Evolutionary conservation across 2,797 vertebrate species (phyloP), one percentile per base, ranked within the genome.

Genomic region (Staurois parvus): DNA sequence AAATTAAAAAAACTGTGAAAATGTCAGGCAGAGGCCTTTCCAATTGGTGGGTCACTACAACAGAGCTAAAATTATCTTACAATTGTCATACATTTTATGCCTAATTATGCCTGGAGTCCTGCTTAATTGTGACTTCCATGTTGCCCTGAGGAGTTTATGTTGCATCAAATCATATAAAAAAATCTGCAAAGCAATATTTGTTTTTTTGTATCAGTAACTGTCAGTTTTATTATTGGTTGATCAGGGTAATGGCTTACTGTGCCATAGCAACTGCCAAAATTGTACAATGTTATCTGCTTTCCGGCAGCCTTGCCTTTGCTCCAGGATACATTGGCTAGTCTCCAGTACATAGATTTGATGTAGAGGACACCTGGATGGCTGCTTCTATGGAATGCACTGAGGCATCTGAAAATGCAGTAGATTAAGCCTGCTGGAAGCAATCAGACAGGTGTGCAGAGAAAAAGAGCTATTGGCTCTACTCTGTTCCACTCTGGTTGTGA

Each of bases 391-490:
- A 70, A 34, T 19, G 19, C 68, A 34, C 7, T 12, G 32, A 70
- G 68, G 68, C 68, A 37, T 34, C 21, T 37, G 28, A 40, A 34
- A 70, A 70, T 70, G 30, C 28, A 69, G 15, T 24, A 45, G 37
- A 73, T 40, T 40, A 42, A 17, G 13, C 37, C 40, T 42, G 26
- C 72, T 42, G 42, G 40, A 45, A 74, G 24, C 24, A 40, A 72
- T 72, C 69, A 42, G 72, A 74, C 42, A 74, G 72, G 42, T 48
- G 21, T 45, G 24, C 72, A 45, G 11, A 74, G n/a, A 37, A 74
- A 74, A 10, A 37, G 19, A 70, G 17, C 4, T 34, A 70, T 37
- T 70, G 37, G n/a, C 70, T 32, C 21, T 2, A 26, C 26, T 66
- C 64, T 3, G n/a, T 66, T 66, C 64, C 28, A 29, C 64, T 66